Conservation (phyloP, 2,113 vertebrate genomes). For the Vulpes ferrilata region DNA sequence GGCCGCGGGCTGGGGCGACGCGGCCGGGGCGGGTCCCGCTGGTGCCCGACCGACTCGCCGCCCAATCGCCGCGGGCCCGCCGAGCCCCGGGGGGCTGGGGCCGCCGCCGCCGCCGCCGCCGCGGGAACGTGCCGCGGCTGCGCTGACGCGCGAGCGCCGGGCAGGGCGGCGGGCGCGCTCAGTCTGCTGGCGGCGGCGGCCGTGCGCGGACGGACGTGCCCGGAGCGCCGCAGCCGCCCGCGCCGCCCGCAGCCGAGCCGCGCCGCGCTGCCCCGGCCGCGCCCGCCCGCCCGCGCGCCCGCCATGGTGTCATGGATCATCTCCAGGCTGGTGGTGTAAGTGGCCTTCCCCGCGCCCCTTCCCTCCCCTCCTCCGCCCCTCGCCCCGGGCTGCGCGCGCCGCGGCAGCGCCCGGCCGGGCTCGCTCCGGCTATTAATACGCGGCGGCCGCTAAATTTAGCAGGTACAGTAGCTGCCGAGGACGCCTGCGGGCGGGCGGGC, state of each 20-base stretch:
- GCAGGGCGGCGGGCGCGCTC: slow-evolving; percentile 85
- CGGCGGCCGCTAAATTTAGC: slow-evolving; percentile 83
- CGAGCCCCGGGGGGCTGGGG: slow-evolving; percentile 70
- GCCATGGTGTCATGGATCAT: slow-evolving; percentile 99
- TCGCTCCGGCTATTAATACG: slow-evolving; percentile 58
- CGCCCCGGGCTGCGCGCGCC: slow-evolving; percentile 12
- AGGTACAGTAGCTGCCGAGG: slow-evolving; percentile 74
- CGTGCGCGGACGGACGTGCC: slow-evolving; percentile 68
- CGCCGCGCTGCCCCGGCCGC: not conserved
- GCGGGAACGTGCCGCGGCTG: slow-evolving; percentile 85
- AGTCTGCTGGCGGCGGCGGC: slow-evolving; percentile 85
- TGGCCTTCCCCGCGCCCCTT: slow-evolving; percentile 75
- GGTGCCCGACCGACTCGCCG: slow-evolving; percentile 65
- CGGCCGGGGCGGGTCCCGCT: slow-evolving; percentile 61
- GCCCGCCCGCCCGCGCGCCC: slow-evolving; percentile 81
- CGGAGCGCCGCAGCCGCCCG: slow-evolving; percentile 60
- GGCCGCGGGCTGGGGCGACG: not conserved
- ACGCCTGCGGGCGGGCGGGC: not conserved
- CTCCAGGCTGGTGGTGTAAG: slow-evolving; percentile 99
- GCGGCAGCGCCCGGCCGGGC: slow-evolving; percentile 7
- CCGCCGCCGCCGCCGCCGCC: slow-evolving; percentile 56
- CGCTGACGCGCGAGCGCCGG: slow-evolving; percentile 84
- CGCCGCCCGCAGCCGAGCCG: not conserved
- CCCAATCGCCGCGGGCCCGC: slow-evolving; percentile 81
- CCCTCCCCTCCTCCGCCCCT: not conserved